Base-by-base conservation (phyloP, 2,888 invertebrate species). In the Cheilosia impressa region DNA sequence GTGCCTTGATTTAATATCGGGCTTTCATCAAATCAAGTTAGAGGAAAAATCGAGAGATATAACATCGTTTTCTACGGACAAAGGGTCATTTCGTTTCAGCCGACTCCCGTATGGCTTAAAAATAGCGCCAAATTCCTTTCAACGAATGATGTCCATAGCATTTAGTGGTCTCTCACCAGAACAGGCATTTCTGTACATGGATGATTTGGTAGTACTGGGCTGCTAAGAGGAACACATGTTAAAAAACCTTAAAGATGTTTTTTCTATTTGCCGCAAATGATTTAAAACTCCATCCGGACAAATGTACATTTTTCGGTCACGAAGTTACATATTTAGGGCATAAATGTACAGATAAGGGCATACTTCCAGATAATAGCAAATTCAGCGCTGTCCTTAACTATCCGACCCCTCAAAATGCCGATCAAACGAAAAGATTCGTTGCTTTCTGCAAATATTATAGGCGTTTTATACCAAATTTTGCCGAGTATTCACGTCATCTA, bases 41-140 rank as follows among this genome's bases (percentile, higher is more conserved):
- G 57, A 69, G 31, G 57, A 69, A 47, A 31, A 19, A 19, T 19
- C 19, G 19, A 19, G 19, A 19, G 19, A 19, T 19, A 19, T 19
- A 19, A 19, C 31, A 9, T 31, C 31, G 31, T 31, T 31, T 2
- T 31, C 31, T 9, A 31, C 31, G 2, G 9, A 9, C 31, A 31
- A 31, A 9, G 31, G 31, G 1, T 31, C 31, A 9, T 31, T 9
- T 31, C 31, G 31, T 2, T 88, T 87, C 52, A 87, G 81, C 22
- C 62, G 87, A 41, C 65, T 88, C 6, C 88, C 87, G 7, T 89
- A 89, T 78, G 88, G 89, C 4, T 53, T 89, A 13, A 80, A 75
- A 15, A 82, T 73, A 52, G 53, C 53, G 0, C 63, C 75, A 66
- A 60, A 87, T 3, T 87, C 87, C 60, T 89, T 89, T 69, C 83